phyloP scores from a whole-genome alignment of 2,113 vertebrate genomes.

The Mobula birostris region DNA sequence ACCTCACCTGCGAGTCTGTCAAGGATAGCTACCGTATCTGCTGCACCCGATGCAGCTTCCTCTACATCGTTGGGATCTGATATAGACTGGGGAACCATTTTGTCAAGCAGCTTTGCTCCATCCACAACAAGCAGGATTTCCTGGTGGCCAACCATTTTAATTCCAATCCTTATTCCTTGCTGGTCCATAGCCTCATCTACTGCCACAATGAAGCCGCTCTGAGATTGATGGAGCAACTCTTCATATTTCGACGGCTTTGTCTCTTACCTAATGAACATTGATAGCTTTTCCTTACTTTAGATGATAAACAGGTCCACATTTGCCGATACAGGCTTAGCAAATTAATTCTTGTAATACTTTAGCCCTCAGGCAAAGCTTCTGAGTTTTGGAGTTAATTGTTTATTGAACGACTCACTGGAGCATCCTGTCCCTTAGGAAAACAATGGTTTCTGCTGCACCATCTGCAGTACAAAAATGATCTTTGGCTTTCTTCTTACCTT shows the following conservation, averaged over 20 bases:
- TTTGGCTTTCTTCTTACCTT: conserved; percentile 61
- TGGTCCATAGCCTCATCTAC: too few relatives aligned
- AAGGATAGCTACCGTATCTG: too few relatives aligned
- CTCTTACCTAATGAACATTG: neutral
- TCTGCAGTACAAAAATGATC: neutral
- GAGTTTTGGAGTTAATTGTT: neutral
- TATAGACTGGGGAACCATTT: too few relatives aligned
- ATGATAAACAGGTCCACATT: neutral
- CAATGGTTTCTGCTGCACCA: neutral
- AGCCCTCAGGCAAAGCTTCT: neutral
- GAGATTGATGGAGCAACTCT: too few relatives aligned
- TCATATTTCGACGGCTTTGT: neutral
- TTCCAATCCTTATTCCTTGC: too few relatives aligned
- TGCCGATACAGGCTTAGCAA: neutral
- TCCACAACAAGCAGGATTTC: too few relatives aligned
- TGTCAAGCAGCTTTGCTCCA: too few relatives aligned
- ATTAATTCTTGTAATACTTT: neutral
- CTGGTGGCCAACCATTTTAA: too few relatives aligned
- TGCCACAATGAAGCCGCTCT: too few relatives aligned
- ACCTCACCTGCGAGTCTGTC: too few relatives aligned
- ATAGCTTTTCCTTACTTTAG: neutral
- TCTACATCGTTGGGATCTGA: too few relatives aligned
- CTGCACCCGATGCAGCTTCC: too few relatives aligned
- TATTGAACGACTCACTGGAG: conserved; percentile 6
- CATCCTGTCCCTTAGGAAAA: neutral